Conservation (phyloP, 2,113 vertebrate genomes). For the Nibea coibor region DNA sequence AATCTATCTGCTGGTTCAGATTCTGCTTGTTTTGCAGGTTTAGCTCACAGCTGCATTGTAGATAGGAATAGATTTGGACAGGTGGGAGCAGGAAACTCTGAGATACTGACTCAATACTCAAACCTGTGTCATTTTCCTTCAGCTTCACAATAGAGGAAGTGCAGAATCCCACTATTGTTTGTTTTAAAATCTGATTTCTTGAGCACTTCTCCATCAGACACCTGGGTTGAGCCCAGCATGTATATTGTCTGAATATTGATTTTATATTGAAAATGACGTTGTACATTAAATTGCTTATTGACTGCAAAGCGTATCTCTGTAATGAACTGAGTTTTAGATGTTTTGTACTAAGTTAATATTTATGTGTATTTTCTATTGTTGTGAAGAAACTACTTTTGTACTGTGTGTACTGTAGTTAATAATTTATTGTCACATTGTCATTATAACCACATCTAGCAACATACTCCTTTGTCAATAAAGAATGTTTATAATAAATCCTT, state of each 20-base stretch:
- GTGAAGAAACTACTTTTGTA: constrained; percentile 37
- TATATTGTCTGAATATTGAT: constrained; percentile 40
- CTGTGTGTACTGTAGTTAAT: constrained; percentile 47
- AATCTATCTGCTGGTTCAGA: constrained; percentile 80
- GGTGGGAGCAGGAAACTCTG: constrained; percentile 2
- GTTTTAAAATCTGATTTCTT: background rate
- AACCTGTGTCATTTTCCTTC: background rate
- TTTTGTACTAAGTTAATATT: constrained; percentile 76
- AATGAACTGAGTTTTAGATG: constrained; percentile 36
- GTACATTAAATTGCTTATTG: constrained; percentile 34
- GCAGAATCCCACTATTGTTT: background rate
- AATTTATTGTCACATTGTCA: constrained; percentile 66
- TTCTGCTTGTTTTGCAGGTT: constrained; percentile 35
- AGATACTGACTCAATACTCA: background rate
- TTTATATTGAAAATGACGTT: constrained; percentile 48
- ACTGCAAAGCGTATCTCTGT: constrained; percentile 44
- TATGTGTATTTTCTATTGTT: constrained; percentile 66
- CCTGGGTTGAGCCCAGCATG: constrained; percentile 64
- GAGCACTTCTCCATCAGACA: constrained; percentile 34
- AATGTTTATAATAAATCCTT: constrained; percentile 35
- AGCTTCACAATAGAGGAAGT: background rate
- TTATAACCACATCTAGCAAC: constrained; percentile 47
- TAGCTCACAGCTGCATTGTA: background rate
- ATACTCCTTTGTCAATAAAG: constrained; percentile 66
- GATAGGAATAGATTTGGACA: background rate